Evolutionary conservation across 2,888 invertebrate species (phyloP).

Genomic region (Spialia ferax): DNA sequence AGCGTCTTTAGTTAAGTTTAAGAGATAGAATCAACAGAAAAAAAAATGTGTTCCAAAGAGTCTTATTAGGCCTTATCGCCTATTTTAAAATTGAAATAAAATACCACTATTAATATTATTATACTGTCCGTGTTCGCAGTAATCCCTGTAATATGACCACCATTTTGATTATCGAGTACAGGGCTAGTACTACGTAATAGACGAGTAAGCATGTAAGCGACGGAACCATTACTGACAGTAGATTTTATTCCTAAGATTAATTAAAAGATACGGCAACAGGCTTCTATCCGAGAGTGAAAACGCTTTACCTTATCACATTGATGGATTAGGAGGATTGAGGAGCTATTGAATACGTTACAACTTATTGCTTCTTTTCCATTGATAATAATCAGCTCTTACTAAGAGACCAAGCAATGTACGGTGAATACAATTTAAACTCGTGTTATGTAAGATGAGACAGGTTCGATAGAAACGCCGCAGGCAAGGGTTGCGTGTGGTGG

Average conservation of each 20-base stretch:
- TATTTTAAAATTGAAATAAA: no score
- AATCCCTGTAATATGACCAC: slow-evolving; percentile 37
- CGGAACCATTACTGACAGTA: slow-evolving; percentile 71
- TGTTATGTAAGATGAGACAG: slow-evolving; percentile 62
- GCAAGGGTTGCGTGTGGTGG: slow-evolving; percentile 77
- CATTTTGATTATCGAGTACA: slow-evolving; percentile 51
- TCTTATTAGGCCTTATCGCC: no score
- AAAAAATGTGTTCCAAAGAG: no score
- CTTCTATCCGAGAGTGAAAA: slow-evolving; percentile 74
- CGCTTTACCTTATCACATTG: slow-evolving; percentile 62
- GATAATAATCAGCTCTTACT: slow-evolving; percentile 38
- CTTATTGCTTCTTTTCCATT: slow-evolving; percentile 52
- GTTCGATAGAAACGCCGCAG: slow-evolving; percentile 74
- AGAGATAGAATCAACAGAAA: no score
- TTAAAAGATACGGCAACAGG: slow-evolving; percentile 78
- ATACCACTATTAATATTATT: neutral
- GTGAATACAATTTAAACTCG: slow-evolving; percentile 50
- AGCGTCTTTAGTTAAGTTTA: no score
- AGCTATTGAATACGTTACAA: slow-evolving; percentile 52
- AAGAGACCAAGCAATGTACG: slow-evolving; percentile 62
- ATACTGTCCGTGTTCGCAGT: slow-evolving; percentile 6
- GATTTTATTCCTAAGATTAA: slow-evolving; percentile 82
- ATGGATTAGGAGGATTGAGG: slow-evolving; percentile 55
- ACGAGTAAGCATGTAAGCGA: slow-evolving; percentile 58
- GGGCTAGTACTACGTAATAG: slow-evolving; percentile 59